Base-by-base conservation (phyloP, 2,888 invertebrate genomes). In the Luffia ferchaultella region DNA sequence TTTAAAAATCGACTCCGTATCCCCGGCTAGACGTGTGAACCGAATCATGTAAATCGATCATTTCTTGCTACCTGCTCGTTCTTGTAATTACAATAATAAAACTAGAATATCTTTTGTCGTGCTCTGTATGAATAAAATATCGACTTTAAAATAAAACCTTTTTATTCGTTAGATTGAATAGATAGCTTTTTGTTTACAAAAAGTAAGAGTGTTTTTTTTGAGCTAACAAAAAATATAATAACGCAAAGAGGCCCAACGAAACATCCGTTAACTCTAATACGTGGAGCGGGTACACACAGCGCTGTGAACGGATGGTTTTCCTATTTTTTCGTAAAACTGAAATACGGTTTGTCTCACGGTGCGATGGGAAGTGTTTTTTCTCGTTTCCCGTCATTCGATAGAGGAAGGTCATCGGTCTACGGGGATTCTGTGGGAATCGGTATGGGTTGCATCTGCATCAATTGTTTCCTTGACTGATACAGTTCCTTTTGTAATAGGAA, bases 381-480 rank as follows among this genome's bases (percentile, higher is more conserved):
- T 48, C 42, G 18, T 30, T 20, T 30, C 16, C 19, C 48, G 48
- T 15, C 42, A 7, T 43, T 42, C 48, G 18, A 17, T 42, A 18
- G 5, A n/a, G 43, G 42, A 49, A 49, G 49, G 49, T 49, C 49
- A 49, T 49, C 49, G 49, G 49, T 49, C 49, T 42, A 40, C 30
- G 15, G 43, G 49, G 20, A 20, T 43, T 43, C 43, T 42, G 42
- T 42, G 49, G 49, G 43, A 49, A 42, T 43, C 20, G 43, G 20
- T 20, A 16, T 43, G 19, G 43, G 43, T 49, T 20, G 42, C 20
- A 42, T 43, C 18, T 43, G 42, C 49, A 43, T 49, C 41, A 48
- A n/a, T 48, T 49, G 49, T 49, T 49, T 49, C 49, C 49, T 49
- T 30, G 5, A 12, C 30, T 12, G 30, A 30, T 30, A 30, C 30